Conservation (phyloP, 2,797 vertebrate genomes). For the Intellagama lesueurii region DNA sequence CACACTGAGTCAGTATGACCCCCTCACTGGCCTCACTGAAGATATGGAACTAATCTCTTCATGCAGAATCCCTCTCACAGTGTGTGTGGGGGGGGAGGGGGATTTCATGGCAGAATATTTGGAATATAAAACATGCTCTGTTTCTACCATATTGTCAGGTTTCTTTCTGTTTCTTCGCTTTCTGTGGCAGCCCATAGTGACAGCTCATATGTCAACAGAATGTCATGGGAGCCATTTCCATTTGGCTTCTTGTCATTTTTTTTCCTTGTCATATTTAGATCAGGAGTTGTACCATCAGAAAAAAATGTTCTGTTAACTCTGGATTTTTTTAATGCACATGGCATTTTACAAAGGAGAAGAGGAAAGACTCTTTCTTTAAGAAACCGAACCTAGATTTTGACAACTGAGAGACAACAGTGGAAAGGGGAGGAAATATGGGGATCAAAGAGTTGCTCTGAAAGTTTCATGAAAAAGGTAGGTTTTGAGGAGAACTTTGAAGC, state of each 20-base stretch:
- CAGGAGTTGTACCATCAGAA: neutral
- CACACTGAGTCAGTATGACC: neutral
- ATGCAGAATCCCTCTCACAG: neutral
- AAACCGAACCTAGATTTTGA: neutral
- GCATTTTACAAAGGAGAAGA: neutral
- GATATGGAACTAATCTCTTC: neutral
- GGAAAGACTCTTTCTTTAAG: neutral
- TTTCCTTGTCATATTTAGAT: neutral
- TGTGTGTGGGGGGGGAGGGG: too few relatives aligned
- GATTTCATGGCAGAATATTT: neutral
- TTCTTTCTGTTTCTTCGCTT: neutral
- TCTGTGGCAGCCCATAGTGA: neutral
- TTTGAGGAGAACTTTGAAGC: neutral
- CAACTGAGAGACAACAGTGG: neutral
- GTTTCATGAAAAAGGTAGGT: neutral
- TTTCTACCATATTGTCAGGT: neutral
- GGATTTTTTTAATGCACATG: neutral
- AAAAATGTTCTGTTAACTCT: neutral
- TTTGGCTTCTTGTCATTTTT: neutral
- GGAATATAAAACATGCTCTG: neutral
- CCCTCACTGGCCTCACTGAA: neutral
- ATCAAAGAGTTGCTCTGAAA: neutral
- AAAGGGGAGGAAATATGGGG: neutral
- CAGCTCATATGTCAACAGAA: neutral
- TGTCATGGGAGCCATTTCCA: neutral